Evolutionary conservation across 2,113 vertebrate genomes (phyloP), one percentile per base, ranked within the genome.

Genomic region (Aspidoscelis tigris): DNA sequence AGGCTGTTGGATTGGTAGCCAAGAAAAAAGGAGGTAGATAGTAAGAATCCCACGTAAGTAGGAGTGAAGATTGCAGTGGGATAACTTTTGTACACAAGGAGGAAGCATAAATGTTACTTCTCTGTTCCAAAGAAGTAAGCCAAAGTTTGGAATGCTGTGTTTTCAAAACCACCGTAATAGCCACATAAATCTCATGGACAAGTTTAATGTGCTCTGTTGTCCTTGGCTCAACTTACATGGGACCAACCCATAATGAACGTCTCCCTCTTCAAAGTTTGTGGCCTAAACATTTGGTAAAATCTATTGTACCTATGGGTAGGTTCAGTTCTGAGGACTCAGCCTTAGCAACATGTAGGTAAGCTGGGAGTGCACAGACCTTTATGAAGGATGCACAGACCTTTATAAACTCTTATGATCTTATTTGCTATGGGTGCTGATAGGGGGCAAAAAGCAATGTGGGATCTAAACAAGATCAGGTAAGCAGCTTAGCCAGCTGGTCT

Each of bases 181-280:
- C 47, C 70, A 41, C 18, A n/a, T 24, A 66, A 64, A 33, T 2
- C 26, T n/a, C 58, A 79, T 41, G 41, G 70, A 7, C 20, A 80
- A 41, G 71, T 64, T 64, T 55, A 72, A 73, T 66, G 6, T 55
- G 14, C 44, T 74, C 44, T 74, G 71, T 73, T 85, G 77, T 64
- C 69, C 55, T 53, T 65, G 69, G 68, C 39, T 65, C 4, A 22
- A 61, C 3, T 74, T 33, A 9, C 22, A 12, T 68, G 11, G n/a
- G 22, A 65, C n/a, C 70, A 80, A 7, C 61, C 58, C 7, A 33
- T 44, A 26, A 26, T 20, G n/a, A 47, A 53, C 21, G 2, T 39
- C 43, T 74, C 43, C 43, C 53, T 50, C 39, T 8, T 2, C 2
- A 39, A 22, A 20, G 2, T 41, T 82, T 73, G n/a, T 50, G 8